A percentile compares a stretch with the other conserved stretches of the same genome.
Conservation (phyloP, 53 echinoderm and acorn worm species). For the Temnopleurus reevesii region DNA sequence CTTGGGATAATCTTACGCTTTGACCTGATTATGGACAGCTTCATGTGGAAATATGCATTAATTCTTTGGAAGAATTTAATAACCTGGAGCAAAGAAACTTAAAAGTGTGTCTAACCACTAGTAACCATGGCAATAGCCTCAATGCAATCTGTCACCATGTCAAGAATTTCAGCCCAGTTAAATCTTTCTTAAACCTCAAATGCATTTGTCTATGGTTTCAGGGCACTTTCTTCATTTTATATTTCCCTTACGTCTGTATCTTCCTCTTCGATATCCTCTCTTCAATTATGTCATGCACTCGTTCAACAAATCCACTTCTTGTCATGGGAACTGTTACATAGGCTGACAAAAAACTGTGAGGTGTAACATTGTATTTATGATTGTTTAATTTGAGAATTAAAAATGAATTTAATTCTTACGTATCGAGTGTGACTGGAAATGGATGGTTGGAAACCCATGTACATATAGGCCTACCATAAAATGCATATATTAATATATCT, state of each 20-base stretch:
- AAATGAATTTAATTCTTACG: too few relatives aligned
- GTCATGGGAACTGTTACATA: neutral
- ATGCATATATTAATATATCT: too few relatives aligned
- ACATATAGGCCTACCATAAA: too few relatives aligned
- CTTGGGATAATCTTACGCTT: constrained; percentile 23
- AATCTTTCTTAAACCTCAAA: neutral
- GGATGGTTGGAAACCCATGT: too few relatives aligned
- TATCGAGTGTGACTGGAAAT: too few relatives aligned
- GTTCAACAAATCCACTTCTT: neutral
- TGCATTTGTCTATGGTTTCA: constrained; percentile 7
- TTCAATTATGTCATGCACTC: neutral
- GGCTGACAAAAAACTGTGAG: neutral
- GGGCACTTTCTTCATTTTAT: constrained; percentile 21
- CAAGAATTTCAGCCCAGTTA: neutral
- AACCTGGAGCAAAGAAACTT: constrained; percentile 21
- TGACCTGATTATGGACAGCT: constrained; percentile 29
- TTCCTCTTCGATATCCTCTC: neutral
- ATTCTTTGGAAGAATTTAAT: constrained; percentile 28
- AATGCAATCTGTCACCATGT: constrained; percentile 10
- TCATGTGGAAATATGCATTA: constrained; percentile 1
- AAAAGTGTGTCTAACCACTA: neutral
- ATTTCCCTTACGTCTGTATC: constrained; percentile 19
- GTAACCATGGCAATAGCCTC: constrained; percentile 15
- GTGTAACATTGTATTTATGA: too few relatives aligned
- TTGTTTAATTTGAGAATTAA: too few relatives aligned